phyloP scores from a whole-genome alignment of 2,113 vertebrate genomes.

The Istiophorus platypterus region DNA sequence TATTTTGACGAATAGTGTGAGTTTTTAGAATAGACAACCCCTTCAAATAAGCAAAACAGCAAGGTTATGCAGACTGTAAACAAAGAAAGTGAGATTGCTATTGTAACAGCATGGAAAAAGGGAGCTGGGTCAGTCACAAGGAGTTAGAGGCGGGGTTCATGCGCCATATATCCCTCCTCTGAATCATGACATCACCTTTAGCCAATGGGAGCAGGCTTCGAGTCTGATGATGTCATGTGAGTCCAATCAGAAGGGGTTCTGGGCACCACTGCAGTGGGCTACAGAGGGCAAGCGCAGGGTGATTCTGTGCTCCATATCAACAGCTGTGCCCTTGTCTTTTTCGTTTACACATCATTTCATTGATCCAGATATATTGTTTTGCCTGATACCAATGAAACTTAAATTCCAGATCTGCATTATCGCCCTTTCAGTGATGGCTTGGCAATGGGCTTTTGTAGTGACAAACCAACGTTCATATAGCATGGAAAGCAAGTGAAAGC shows the following conservation, averaged over 20 bases:
- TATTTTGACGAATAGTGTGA: not conserved
- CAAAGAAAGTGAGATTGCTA: conserved; percentile 49
- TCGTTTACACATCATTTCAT: conserved; percentile 56
- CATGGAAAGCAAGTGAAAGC: not conserved
- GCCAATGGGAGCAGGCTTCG: conserved; percentile 68
- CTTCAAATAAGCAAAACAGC: not conserved
- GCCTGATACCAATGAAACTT: conserved; percentile 1
- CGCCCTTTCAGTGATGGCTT: not conserved
- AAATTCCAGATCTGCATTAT: not conserved
- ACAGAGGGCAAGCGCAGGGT: conserved; percentile 65
- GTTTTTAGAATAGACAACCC: not conserved
- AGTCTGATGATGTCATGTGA: conserved; percentile 82
- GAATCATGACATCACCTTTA: conserved; percentile 81
- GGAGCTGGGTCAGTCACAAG: conserved; percentile 49
- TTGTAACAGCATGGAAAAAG: conserved; percentile 28
- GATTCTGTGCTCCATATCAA: conserved; percentile 57
- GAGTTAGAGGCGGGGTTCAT: conserved; percentile 56
- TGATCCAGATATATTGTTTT: conserved; percentile 55
- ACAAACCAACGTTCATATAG: not conserved
- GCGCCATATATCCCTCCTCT: conserved; percentile 51
- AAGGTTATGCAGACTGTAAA: conserved; percentile 52
- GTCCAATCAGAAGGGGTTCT: conserved; percentile 74
- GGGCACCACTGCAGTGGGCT: conserved; percentile 69
- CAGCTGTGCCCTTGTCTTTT: conserved; percentile 74
- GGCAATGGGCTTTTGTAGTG: not conserved